A percentile compares a stretch with the other conserved stretches of the same genome.
These are phyloP conservation scores for Iselma pallidipennis DNA, from an alignment of 2,888 invertebrate species.

Conservation along the genomic window DNA sequence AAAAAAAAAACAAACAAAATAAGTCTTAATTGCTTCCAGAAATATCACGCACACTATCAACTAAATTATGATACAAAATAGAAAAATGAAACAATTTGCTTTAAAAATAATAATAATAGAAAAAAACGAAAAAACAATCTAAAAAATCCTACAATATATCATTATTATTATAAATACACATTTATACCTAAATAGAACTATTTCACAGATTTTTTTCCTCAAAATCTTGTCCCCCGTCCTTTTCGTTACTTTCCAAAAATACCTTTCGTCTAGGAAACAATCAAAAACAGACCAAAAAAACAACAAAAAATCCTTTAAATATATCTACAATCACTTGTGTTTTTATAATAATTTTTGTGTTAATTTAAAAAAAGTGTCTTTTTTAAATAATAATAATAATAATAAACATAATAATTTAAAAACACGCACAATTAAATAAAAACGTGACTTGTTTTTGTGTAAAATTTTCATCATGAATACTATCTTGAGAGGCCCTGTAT, in stretches of 20 bases:
- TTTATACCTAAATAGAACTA: slow-evolving; percentile 42
- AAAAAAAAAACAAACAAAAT: no score
- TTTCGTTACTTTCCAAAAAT: not conserved
- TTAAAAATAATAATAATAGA: no score
- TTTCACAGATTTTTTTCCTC: slow-evolving; percentile 41
- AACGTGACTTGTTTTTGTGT: not conserved
- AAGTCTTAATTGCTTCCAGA: not conserved
- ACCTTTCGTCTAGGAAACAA: not conserved
- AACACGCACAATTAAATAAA: not conserved
- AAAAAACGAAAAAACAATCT: slow-evolving; percentile 11
- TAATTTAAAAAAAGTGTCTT: no score
- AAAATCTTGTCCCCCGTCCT: no score
- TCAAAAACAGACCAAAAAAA: no score
- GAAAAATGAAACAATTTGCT: slow-evolving; percentile 9
- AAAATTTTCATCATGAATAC: not conserved
- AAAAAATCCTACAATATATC: slow-evolving; percentile 22
- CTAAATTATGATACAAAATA: not conserved
- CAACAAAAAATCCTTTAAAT: no score
- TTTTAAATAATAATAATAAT: no score
- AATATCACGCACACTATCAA: not conserved
- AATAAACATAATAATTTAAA: not conserved
- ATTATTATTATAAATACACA: slow-evolving; percentile 29
- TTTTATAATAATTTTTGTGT: no score
- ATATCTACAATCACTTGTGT: no score
- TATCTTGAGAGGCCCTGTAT: slow-evolving; percentile 39